These are phyloP conservation scores for Cremastinae sp. DNA, from an alignment of 2,888 invertebrate species.

Conservation along the genomic window DNA sequence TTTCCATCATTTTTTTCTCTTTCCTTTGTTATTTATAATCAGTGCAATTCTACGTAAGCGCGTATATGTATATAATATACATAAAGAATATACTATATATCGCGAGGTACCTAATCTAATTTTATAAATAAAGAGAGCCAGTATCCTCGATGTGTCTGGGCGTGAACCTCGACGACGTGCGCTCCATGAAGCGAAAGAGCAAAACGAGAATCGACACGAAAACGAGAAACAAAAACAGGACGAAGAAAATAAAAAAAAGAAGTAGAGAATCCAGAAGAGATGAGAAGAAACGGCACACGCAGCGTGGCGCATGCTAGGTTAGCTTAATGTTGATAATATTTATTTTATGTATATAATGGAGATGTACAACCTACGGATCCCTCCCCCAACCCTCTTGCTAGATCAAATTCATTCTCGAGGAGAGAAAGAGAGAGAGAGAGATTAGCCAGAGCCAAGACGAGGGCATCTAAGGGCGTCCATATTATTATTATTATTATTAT, in stretches of 20 bases:
- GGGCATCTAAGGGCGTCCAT: slow-evolving; percentile 50
- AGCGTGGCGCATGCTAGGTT: slow-evolving; percentile 71
- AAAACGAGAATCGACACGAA: slow-evolving; percentile 5
- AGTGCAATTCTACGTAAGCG: slow-evolving; percentile 75
- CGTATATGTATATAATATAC: slow-evolving; percentile 22
- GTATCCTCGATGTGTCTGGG: slow-evolving; percentile 76
- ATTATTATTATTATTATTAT: slow-evolving; percentile 45
- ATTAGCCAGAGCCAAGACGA: slow-evolving; percentile 26
- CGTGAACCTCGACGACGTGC: slow-evolving; percentile 59
- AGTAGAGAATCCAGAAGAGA: neutral
- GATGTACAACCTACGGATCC: slow-evolving; percentile 73
- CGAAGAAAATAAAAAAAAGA: slow-evolving; percentile 33
- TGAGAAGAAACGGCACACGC: slow-evolving; percentile 43
- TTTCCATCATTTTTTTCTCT: slow-evolving; percentile 52
- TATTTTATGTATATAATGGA: slow-evolving; percentile 79
- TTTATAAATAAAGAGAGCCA: slow-evolving; percentile 78
- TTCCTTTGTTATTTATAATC: slow-evolving; percentile 75
- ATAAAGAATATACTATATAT: slow-evolving; percentile 64
- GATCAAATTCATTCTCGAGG: slow-evolving; percentile 57
- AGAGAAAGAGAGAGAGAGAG: slow-evolving; percentile 14
- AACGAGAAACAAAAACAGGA: slow-evolving; percentile 14
- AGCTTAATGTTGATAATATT: slow-evolving; percentile 80
- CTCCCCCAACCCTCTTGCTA: slow-evolving; percentile 61
- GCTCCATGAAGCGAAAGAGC: slow-evolving; percentile 14
- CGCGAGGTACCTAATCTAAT: slow-evolving; percentile 80